phyloP scores from a whole-genome alignment of 2,797 vertebrate genomes.

The Chrosomus eos region DNA sequence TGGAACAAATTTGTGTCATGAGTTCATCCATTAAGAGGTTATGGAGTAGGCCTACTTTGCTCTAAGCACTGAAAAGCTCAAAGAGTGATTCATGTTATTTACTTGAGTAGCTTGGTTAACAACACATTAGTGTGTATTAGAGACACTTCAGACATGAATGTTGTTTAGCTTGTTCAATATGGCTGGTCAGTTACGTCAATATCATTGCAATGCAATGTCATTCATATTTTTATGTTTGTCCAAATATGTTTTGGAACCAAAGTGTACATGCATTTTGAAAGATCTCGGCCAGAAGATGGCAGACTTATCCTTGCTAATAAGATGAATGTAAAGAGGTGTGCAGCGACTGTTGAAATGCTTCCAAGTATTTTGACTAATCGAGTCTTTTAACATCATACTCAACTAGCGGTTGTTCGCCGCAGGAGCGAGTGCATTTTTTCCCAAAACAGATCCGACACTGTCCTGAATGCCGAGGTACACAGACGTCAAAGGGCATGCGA shows the following conservation, averaged over 20 bases:
- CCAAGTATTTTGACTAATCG: constrained; percentile 22
- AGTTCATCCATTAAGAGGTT: background rate
- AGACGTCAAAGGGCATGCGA: background rate
- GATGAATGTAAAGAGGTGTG: background rate
- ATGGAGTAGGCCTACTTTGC: background rate
- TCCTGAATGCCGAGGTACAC: constrained; percentile 16
- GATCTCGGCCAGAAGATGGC: constrained; percentile 25
- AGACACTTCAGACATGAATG: background rate
- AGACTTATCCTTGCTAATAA: background rate
- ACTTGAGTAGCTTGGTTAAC: background rate
- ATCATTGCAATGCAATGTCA: background rate
- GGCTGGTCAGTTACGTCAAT: background rate
- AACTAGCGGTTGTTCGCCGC: background rate
- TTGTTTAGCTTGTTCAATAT: background rate
- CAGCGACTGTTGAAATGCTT: background rate
- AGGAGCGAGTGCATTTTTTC: background rate
- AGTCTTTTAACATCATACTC: constrained; percentile 14
- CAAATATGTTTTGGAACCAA: background rate
- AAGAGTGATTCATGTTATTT: background rate
- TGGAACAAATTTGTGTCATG: background rate
- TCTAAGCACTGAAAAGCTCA: background rate
- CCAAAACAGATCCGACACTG: constrained; percentile 3
- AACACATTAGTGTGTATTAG: background rate
- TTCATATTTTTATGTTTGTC: background rate
- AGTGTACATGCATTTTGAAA: background rate